Evolutionary conservation across 1,140 invertebrate genomes (phyloP).

Genomic region (Calosoma granatense): DNA sequence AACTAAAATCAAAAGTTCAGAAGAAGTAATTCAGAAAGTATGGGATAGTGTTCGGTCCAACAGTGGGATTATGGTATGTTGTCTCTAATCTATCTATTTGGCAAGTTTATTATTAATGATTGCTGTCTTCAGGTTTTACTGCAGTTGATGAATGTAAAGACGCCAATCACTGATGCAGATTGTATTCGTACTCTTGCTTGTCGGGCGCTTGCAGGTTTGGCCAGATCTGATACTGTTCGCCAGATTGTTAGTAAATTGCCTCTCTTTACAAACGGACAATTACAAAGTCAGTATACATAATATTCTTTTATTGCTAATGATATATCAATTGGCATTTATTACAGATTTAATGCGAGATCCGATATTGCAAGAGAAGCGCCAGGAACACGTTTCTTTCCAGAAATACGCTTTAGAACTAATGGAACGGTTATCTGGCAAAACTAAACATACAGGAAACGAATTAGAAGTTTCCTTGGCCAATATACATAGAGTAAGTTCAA

Average conservation of each 20-base stretch:
- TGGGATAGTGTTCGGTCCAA: slow-evolving; percentile 89
- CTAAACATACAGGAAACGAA: slow-evolving; percentile 63
- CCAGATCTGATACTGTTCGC: slow-evolving; percentile 79
- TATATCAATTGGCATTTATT: slow-evolving; percentile 19
- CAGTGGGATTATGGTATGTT: slow-evolving; percentile 86
- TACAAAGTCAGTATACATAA: slow-evolving; percentile 84
- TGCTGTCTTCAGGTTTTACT: slow-evolving; percentile 42
- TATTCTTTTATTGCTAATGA: slow-evolving; percentile 11
- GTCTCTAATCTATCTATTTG: slow-evolving; percentile 8
- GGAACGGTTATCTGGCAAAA: slow-evolving; percentile 84
- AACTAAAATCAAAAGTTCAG: slow-evolving; percentile 58
- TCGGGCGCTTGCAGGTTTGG: slow-evolving; percentile 81
- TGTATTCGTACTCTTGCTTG: slow-evolving; percentile 85
- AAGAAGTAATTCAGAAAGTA: slow-evolving; percentile 80
- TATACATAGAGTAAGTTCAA: slow-evolving; percentile 58
- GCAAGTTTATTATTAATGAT: slow-evolving; percentile 27
- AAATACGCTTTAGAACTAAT: slow-evolving; percentile 88
- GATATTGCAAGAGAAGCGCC: slow-evolving; percentile 87
- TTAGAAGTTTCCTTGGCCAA: slow-evolving; percentile 76
- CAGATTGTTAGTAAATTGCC: slow-evolving; percentile 96
- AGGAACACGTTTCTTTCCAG: slow-evolving; percentile 93
- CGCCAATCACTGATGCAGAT: slow-evolving; percentile 94
- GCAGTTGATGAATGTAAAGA: slow-evolving; percentile 80
- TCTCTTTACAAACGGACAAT: slow-evolving; percentile 84
- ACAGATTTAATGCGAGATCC: slow-evolving; percentile 89